Evolutionary conservation across 2,113 vertebrate species (phyloP).

Genomic region (Mellivora capensis): DNA sequence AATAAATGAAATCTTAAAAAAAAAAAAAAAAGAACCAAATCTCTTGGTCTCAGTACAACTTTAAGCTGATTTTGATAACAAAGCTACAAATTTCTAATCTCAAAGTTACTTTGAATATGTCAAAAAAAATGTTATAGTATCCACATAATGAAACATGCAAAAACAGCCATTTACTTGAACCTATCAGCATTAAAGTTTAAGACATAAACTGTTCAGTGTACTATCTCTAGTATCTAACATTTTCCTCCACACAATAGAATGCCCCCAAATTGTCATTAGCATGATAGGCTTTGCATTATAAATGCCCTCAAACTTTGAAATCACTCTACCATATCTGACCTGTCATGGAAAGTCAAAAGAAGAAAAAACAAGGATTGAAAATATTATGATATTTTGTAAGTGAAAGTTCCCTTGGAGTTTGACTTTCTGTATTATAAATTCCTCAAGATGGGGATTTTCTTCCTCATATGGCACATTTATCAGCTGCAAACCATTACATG

Average conservation of each 20-base stretch:
- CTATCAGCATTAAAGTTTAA: neutral
- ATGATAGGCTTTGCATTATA: slow-evolving; percentile 20
- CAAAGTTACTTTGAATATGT: neutral
- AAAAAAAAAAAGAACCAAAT: too few species aligned
- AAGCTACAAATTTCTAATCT: neutral
- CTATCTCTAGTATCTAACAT: neutral
- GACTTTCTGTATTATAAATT: slow-evolving; percentile 43
- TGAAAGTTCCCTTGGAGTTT: slow-evolving; percentile 22
- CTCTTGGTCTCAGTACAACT: neutral
- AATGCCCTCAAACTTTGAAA: slow-evolving; percentile 33
- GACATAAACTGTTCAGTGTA: neutral
- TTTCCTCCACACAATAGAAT: neutral
- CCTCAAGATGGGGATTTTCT: slow-evolving; percentile 36
- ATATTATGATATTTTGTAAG: slow-evolving; percentile 41
- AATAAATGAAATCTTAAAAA: too few species aligned
- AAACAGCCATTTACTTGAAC: neutral
- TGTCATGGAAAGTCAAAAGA: neutral
- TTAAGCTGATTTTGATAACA: neutral
- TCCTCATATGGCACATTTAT: slow-evolving; percentile 48
- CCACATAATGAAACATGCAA: neutral
- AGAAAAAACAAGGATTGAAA: slow-evolving; percentile 20
- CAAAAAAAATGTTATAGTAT: neutral
- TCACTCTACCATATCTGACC: neutral
- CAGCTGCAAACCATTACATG: neutral
- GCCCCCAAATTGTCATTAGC: slow-evolving; percentile 34